Percentiles rank a stretch among this genome's conserved stretches.
phyloP scores from a whole-genome alignment of 2,797 vertebrate species.

The Enteromius paludinosus region DNA sequence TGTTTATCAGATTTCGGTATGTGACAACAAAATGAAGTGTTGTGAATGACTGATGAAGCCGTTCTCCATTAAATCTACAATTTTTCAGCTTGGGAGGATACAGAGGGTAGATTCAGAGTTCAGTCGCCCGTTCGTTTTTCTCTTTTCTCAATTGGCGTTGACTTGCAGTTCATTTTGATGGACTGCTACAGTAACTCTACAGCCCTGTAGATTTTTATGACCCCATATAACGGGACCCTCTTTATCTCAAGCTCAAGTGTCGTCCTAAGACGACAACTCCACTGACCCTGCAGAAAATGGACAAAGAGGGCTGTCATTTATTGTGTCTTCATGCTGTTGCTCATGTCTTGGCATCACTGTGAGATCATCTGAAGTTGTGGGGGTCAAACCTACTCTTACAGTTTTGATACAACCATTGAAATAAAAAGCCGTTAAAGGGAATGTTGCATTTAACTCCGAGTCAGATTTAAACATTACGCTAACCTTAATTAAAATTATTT shows the following conservation, averaged over 20 bases:
- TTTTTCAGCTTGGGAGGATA: constrained; percentile 65
- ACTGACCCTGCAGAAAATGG: constrained; percentile 1
- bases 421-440: neutral
- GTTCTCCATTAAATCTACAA: constrained; percentile 73
- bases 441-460: neutral
- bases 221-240: constrained; percentile 13
- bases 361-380: neutral
- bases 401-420: neutral
- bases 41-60: constrained; percentile 80
- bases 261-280: neutral
- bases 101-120: constrained; percentile 48
- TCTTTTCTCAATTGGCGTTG: neutral
- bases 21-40: constrained; percentile 74
- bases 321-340: neutral
- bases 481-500: neutral
- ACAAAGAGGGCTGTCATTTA: constrained; percentile 5
- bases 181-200: constrained; percentile 35
- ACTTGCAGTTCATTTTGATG: constrained; percentile 11
- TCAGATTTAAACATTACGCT: neutral
- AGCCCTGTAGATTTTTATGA: constrained; percentile 26
- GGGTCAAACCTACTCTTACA: neutral
- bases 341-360: neutral
- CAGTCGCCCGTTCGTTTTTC: neutral
- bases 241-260: constrained; percentile 19
- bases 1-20: constrained; percentile 67